phyloP scores from a whole-genome alignment of 2,888 invertebrate genomes.

The Hypomecis atomaria region DNA sequence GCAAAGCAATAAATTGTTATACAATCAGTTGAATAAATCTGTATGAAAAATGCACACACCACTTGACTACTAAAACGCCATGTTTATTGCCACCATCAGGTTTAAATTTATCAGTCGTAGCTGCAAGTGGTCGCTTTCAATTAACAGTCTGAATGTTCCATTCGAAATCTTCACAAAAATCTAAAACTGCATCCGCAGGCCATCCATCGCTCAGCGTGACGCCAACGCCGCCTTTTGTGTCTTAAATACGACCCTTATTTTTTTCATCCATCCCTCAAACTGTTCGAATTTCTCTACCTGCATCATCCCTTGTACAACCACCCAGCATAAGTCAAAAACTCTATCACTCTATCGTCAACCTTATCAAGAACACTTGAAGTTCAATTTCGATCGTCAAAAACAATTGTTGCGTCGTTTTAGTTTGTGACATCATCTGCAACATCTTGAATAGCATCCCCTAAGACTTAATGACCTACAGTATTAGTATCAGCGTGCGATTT shows the following conservation, averaged over 20 bases:
- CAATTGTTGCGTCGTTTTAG: constrained; percentile 51
- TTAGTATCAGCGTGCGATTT: constrained; percentile 58
- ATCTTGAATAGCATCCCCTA: constrained; percentile 81
- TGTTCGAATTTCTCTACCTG: constrained; percentile 84
- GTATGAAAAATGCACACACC: constrained; percentile 4
- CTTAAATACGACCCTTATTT: constrained; percentile 79
- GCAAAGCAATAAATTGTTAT: no score
- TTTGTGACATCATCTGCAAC: constrained; percentile 60
- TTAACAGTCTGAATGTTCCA: constrained; percentile 72
- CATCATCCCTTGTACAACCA: constrained; percentile 51
- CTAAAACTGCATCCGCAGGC: constrained; percentile 80
- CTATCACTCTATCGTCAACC: constrained; percentile 44
- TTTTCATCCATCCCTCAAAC: constrained; percentile 80
- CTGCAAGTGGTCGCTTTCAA: constrained; percentile 74
- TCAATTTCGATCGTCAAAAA: constrained; percentile 38
- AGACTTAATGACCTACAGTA: constrained; percentile 73
- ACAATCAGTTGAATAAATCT: no score
- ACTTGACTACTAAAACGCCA: constrained; percentile 28
- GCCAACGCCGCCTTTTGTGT: constrained; percentile 80
- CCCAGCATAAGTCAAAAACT: constrained; percentile 40
- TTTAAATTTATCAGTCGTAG: constrained; percentile 49
- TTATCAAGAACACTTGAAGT: constrained; percentile 40
- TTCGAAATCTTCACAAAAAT: constrained; percentile 74
- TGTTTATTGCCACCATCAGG: constrained; percentile 40
- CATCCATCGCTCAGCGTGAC: constrained; percentile 80